Evolutionary conservation across 2,797 vertebrate genomes (phyloP).

Genomic region (Scyliorhinus canicula): DNA sequence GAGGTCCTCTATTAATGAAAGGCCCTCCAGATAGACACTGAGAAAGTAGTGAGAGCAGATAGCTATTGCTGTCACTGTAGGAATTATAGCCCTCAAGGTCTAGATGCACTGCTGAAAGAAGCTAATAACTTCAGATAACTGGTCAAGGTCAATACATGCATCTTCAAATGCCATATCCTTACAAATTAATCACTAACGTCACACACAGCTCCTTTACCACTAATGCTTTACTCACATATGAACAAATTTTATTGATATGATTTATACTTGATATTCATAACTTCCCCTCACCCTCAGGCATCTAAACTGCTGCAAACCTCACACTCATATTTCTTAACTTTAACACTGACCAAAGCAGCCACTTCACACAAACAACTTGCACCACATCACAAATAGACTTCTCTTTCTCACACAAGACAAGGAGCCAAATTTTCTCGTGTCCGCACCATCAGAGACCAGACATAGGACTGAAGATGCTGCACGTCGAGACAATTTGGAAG

Average conservation of each 20-base stretch:
- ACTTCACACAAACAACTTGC: background rate
- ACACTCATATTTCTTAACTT: background rate
- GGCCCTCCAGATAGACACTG: background rate
- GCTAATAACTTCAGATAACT: background rate
- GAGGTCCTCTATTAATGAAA: background rate
- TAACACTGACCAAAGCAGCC: background rate
- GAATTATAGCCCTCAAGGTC: background rate
- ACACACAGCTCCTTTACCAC: background rate
- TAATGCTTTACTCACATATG: background rate
- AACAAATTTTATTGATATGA: background rate
- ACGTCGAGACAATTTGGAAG: no score
- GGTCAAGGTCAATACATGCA: background rate
- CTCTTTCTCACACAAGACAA: background rate
- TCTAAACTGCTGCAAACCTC: background rate
- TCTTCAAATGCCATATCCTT: background rate
- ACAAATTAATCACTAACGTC: background rate
- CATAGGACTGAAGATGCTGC: no score
- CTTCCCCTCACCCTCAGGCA: background rate
- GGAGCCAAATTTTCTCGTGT: no score
- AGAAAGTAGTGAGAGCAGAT: background rate
- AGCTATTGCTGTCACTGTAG: background rate
- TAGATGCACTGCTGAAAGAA: background rate
- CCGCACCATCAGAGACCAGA: no score
- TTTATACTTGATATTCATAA: background rate
- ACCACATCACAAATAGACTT: background rate